These are phyloP conservation scores for Myoxocephalus aenaeus DNA, from an alignment of 2,797 vertebrate species.

Conservation along the genomic window DNA sequence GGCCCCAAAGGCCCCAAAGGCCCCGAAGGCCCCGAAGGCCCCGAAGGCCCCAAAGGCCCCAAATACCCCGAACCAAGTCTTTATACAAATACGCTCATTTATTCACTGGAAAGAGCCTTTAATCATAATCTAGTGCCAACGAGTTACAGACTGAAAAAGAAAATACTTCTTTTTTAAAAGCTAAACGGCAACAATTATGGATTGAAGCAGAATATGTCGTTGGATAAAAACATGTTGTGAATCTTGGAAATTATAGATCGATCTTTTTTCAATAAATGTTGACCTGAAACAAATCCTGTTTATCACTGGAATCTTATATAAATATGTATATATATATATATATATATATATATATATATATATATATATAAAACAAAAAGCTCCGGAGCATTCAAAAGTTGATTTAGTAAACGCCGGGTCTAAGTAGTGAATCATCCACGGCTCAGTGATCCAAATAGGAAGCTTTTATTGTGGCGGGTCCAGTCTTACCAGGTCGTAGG, in stretches of 20 bases:
- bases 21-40: background rate
- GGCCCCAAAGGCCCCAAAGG: background rate
- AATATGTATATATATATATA: too few relatives aligned
- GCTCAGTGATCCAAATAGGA: too few relatives aligned
- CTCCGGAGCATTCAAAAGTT: background rate
- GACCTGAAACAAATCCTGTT: too few relatives aligned
- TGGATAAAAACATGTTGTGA: background rate
- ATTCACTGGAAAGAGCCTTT: too few relatives aligned
- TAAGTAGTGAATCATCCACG: too few relatives aligned
- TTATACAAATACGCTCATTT: too few relatives aligned
- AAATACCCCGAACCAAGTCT: too few relatives aligned
- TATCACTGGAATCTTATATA: too few relatives aligned
- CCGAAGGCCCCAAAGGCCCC: too few relatives aligned
- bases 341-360: too few relatives aligned
- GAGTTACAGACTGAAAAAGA: background rate
- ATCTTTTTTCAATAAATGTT: too few relatives aligned
- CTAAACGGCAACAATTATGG: background rate
- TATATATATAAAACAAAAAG: background rate
- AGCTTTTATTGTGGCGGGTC: background rate
- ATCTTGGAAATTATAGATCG: too few relatives aligned
- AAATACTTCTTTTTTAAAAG: background rate
- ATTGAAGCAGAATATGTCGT: background rate
- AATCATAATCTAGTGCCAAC: background rate
- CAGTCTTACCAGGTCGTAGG: constrained; percentile 77
- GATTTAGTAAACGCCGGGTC: background rate